A percentile compares a stretch with the other conserved stretches of the same genome.
phyloP scores from a whole-genome alignment of 2,113 vertebrate genomes.

The Hemicordylus capensis region DNA sequence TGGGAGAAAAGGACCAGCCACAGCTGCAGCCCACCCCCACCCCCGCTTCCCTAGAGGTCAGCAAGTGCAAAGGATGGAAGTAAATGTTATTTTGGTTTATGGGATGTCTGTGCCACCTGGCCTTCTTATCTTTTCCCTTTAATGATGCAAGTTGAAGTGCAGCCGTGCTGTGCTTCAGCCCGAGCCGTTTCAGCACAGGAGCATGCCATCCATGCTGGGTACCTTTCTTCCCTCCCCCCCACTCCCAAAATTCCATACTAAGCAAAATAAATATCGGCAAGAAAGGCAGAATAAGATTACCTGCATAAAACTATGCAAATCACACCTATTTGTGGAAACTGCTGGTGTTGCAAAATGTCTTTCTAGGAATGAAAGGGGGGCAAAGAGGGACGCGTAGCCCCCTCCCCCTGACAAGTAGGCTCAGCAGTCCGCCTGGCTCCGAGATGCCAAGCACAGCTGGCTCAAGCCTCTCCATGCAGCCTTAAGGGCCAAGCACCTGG shows the following conservation, averaged over 20 bases:
- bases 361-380: not conserved
- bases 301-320: not conserved
- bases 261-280: not conserved
- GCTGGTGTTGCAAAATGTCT: not conserved
- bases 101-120: not conserved
- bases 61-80: not conserved
- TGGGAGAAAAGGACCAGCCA: too few species aligned
- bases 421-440: not conserved
- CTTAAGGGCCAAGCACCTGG: not conserved
- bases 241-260: rapidly evolving
- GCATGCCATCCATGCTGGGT: not conserved
- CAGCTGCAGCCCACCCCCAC: not conserved
- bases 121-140: not conserved
- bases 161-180: too few species aligned
- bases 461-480: not conserved
- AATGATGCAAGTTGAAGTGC: not conserved
- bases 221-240: not conserved
- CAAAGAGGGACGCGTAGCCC: not conserved
- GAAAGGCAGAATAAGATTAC: not conserved
- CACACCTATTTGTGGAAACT: not conserved
- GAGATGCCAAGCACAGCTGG: not conserved
- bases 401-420: too few species aligned
- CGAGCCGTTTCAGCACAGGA: not conserved
- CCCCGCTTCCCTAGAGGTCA: too few species aligned
- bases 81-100: not conserved